phyloP scores from a whole-genome alignment of 2,113 vertebrate genomes.

The Dromas ardeola region DNA sequence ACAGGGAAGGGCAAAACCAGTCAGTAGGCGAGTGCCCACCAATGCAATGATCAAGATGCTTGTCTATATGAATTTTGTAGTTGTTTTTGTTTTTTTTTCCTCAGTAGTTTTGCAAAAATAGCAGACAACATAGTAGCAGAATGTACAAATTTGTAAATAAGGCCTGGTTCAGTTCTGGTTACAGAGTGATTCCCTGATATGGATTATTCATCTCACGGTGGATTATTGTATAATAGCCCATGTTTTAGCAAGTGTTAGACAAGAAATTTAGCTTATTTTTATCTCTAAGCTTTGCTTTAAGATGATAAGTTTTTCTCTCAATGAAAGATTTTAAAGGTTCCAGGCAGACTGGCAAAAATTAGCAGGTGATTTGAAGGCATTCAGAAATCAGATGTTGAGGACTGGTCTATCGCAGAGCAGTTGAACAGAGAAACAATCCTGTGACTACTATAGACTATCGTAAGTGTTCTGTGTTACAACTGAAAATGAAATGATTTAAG shows the following conservation, averaged over 20 bases:
- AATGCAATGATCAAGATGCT: background rate
- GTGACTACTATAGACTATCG: background rate
- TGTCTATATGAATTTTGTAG: background rate
- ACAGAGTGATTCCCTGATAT: background rate
- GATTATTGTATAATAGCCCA: background rate
- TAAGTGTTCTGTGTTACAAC: background rate
- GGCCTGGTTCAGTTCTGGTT: background rate
- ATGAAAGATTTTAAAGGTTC: background rate
- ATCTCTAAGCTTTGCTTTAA: background rate
- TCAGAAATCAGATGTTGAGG: background rate
- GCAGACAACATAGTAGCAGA: background rate
- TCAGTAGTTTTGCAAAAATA: background rate
- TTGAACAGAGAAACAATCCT: background rate
- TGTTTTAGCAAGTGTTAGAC: background rate
- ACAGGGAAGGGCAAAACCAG: background rate
- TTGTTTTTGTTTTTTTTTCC: background rate
- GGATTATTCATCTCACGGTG: background rate
- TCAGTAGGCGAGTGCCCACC: background rate
- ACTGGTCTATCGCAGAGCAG: background rate
- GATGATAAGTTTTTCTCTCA: background rate
- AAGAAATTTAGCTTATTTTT: background rate
- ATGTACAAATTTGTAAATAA: background rate
- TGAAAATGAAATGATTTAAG: background rate
- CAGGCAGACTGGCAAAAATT: background rate
- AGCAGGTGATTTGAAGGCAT: background rate